Base-by-base conservation (phyloP, 92 coral and sea anemone genomes). In the Diadumene lineata region DNA sequence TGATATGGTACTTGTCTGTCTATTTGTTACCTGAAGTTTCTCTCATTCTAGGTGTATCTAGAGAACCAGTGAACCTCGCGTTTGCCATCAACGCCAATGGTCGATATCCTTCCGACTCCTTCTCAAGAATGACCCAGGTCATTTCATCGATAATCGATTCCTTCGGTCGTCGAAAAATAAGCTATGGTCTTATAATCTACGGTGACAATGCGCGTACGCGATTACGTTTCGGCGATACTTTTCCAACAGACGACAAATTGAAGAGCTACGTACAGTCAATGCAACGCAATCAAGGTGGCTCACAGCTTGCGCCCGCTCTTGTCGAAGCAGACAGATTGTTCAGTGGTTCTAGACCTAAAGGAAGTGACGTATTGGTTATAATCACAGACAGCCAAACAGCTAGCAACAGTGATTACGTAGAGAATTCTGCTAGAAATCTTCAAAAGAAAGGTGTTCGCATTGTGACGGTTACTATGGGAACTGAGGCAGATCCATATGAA, bases 51-150 rank as follows among this genome's bases (percentile, higher is more conserved):
- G 82, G 82, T 15, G 77, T 68, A 15, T 58, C 76, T 43, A 77
- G 76, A 33, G 79, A 84, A 13, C 96, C 96, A 1, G 67, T 90
- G 24, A 90, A 90, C 64, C 82, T 90, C 23, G 89, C 87, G 27
- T 90, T 90, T 23, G 90, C 89, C 0, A 87, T 90, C 81, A 90
- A 90, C 73, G 89, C 96, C 9, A 81, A 90, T 70, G 96, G 89
- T 11, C 73, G 79, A 74, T 74, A 77, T 56, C 80, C 89, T 13
- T 79, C 76, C 23, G 78, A 70, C 65, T 31, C 87, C 2, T 90
- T 90, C 61, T 67, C 25, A 7, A 92, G 89, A 24, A 90, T 90
- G 81, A 81, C 86, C 56, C 75, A 81, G 80, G 75, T 82, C 58
- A 77, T 90, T 34, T 76, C 78, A 50, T 90, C 96, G 16, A 87